A percentile compares a stretch with the other conserved stretches of the same genome.
Conservation (phyloP, 2,888 invertebrate species). For the Lasiommata megera region DNA sequence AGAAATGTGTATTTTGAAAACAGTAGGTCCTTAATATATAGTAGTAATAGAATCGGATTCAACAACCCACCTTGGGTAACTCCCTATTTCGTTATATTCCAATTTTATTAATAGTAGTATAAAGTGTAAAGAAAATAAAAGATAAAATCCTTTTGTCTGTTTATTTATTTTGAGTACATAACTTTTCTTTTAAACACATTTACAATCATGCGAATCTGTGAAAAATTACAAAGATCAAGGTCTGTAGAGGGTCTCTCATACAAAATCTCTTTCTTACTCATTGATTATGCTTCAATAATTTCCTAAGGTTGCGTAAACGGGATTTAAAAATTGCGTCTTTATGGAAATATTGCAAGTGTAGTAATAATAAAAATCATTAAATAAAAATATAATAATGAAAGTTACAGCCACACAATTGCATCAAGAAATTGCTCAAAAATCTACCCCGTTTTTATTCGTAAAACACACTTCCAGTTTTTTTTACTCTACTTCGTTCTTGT, state of each 20-base stretch:
- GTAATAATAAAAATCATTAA: too few species aligned
- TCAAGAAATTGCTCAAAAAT: neutral
- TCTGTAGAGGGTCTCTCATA: neutral
- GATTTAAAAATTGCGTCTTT: too few species aligned
- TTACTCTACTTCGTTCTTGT: too few species aligned
- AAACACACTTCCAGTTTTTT: neutral
- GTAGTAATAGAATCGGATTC: neutral
- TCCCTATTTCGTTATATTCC: neutral
- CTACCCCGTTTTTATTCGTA: neutral
- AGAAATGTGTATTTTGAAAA: too few species aligned
- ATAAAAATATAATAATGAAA: too few species aligned
- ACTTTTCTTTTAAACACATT: conserved; percentile 50
- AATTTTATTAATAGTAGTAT: too few species aligned
- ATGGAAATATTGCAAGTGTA: too few species aligned
- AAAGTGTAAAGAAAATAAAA: conserved; percentile 21
- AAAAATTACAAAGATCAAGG: conserved; percentile 65
- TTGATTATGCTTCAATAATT: neutral
- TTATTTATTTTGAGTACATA: conserved; percentile 58
- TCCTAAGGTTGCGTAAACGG: neutral
- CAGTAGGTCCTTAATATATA: neutral
- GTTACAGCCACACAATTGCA: neutral
- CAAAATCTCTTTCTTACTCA: neutral
- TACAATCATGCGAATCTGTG: conserved; percentile 52
- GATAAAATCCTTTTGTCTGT: conserved; percentile 46
- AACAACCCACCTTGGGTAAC: neutral